A percentile compares a stretch with the other conserved stretches of the same genome.
phyloP scores from a whole-genome alignment of 1,140 invertebrate genomes.

The Orchesella cincta region DNA sequence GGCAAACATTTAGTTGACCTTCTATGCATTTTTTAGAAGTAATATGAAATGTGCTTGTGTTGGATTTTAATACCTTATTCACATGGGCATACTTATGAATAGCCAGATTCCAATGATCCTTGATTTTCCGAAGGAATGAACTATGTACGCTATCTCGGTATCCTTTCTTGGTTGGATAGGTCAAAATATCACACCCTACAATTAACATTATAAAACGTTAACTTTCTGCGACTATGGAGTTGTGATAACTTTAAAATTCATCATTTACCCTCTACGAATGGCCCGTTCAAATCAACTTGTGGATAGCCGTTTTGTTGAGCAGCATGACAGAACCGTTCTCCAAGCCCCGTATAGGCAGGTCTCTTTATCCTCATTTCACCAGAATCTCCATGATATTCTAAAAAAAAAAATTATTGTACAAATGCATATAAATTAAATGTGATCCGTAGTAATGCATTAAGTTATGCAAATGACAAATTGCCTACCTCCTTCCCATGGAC shows the following conservation, averaged over 20 bases:
- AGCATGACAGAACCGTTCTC: conserved; percentile 53
- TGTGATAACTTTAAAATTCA: background rate
- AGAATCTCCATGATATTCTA: conserved; percentile 32
- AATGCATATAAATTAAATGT: background rate
- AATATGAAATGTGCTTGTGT: background rate
- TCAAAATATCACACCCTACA: conserved; percentile 30
- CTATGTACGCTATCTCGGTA: conserved; percentile 17
- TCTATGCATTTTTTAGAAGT: background rate
- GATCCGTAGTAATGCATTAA: background rate
- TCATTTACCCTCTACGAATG: conserved; percentile 23
- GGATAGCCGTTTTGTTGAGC: conserved; percentile 59
- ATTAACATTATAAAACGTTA: background rate
- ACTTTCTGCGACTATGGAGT: background rate
- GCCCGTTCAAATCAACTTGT: conserved; percentile 62
- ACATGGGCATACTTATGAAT: conserved; percentile 37
- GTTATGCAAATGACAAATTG: background rate
- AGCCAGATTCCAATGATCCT: conserved; percentile 30
- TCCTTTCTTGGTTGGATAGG: conserved; percentile 23
- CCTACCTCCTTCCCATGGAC: background rate
- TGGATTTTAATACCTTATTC: conserved; percentile 39
- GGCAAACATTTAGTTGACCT: background rate
- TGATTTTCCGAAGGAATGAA: conserved; percentile 24
- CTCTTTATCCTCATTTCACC: conserved; percentile 28
- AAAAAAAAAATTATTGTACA: background rate
- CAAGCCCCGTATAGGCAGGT: conserved; percentile 40